Base-by-base conservation (phyloP, 2,113 vertebrate genomes). In the Romanogobio albipinnatus region DNA sequence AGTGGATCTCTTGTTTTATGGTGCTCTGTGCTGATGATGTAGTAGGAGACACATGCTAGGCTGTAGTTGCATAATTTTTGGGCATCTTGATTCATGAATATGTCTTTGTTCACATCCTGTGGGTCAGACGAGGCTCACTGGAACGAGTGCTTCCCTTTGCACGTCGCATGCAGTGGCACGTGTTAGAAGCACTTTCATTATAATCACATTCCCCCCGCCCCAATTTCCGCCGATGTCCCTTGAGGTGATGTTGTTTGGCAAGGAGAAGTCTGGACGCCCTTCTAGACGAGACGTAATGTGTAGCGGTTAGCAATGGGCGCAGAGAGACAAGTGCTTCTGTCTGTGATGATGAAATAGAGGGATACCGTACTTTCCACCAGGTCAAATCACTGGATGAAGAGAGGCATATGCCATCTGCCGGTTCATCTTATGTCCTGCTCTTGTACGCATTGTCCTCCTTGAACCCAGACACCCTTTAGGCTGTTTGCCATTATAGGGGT, bases 121-220 rank as follows among this genome's bases (percentile, higher is more conserved):
- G 53, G 78, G 78, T 66, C 58, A 81, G 79, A 36, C 9, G 79
- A 68, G 58, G 15, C 71, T 82, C 24, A 70, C 62, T 86, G 81
- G 68, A 85, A 77, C 36, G 76, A 75, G 56, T 83, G 85, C 61
- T 82, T 74, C 77, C 81, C 82, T 64, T 84, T 76, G 58, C 83
- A 64, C 19, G 51, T 87, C 73, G 82, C 82, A 86, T 86, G 88
- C 68, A 15, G 53, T 70, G 74, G 56, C 86, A 87, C 86, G 86
- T 87, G 87, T 61, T 49, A 49, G 19, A 39, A 79, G 43, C 19
- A 24, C 73, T 62, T 71, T 81, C 47, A 1, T 29, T 76, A 33
- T 22, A 68, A 49, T 68, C 45, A 53, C 56, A 53, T 79, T 79
- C 33, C 76, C 29, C 8, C 36, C 14, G 3, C 1, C 1, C 36